phyloP scores from a whole-genome alignment of 2,888 invertebrate species.

The Isotomurus palustris region DNA sequence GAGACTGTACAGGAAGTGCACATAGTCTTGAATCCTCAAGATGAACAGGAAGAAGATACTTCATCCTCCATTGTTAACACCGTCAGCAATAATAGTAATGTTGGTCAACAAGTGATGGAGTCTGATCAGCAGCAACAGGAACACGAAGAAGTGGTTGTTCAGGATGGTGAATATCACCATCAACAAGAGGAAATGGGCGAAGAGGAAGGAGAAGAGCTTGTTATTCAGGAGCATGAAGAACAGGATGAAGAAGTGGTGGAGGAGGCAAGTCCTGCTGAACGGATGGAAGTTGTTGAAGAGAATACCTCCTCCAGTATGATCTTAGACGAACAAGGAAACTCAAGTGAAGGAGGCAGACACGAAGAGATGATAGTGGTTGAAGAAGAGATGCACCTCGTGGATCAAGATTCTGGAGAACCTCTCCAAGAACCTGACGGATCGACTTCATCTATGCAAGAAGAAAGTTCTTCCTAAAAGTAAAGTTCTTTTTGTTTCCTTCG shows the following conservation, averaged over 20 bases:
- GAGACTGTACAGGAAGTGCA: constrained; percentile 32
- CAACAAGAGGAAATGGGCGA: constrained; percentile 8
- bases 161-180: constrained; percentile 9
- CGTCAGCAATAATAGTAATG: no score
- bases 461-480: no score
- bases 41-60: no score
- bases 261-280: no score
- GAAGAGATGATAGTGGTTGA: constrained; percentile 17
- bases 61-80: no score
- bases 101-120: no score
- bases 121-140: background rate
- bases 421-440: no score
- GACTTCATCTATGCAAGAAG: no score
- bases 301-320: no score
- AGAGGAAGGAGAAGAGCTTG: no score
- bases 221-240: background rate
- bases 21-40: constrained; percentile 24
- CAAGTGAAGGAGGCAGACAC: constrained; percentile 7
- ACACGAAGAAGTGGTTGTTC: background rate
- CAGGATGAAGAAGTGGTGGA: no score
- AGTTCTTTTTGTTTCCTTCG: no score
- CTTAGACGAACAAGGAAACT: constrained; percentile 9
- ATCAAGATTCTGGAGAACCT: constrained; percentile 6
- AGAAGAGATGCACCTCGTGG: constrained; percentile 25
- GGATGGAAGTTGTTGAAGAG: constrained; percentile 21